phyloP scores from a whole-genome alignment of 2,113 vertebrate genomes.

The Leucoraja erinaceus region DNA sequence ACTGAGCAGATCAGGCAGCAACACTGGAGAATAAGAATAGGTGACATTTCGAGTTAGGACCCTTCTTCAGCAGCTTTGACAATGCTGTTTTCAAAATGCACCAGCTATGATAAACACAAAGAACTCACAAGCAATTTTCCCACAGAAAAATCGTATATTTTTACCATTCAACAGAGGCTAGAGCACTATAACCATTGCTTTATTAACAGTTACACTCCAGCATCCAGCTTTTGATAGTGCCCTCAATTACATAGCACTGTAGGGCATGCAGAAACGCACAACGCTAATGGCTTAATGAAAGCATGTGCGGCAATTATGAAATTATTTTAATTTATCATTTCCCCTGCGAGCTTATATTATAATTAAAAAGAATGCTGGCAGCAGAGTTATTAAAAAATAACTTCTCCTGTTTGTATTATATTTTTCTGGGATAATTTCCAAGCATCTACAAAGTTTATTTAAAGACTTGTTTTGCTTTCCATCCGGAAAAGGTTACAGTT shows the following conservation, averaged over 20 bases:
- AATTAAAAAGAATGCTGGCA: conserved; percentile 27
- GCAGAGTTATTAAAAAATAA: conserved; percentile 28
- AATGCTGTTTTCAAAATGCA: neutral
- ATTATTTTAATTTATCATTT: conserved; percentile 37
- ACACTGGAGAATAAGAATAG: too few relatives aligned
- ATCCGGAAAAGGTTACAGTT: neutral
- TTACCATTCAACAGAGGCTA: conserved; percentile 48
- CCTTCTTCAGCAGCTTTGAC: neutral
- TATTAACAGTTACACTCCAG: neutral
- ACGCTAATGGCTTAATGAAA: neutral
- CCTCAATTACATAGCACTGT: neutral
- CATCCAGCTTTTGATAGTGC: neutral
- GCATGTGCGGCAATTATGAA: neutral
- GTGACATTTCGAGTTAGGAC: too few relatives aligned
- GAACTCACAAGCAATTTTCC: conserved; percentile 55
- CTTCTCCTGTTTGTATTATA: conserved; percentile 34
- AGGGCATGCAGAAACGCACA: neutral
- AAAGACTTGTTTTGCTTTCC: conserved; percentile 27
- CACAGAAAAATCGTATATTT: conserved; percentile 62
- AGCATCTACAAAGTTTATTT: conserved; percentile 35
- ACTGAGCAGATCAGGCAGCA: too few relatives aligned
- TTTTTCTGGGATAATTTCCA: conserved; percentile 35
- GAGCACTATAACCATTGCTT: neutral
- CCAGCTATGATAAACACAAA: conserved; percentile 42
- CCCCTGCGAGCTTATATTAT: neutral